Base-by-base conservation (phyloP, 2,113 vertebrate genomes). In the Silurus glanis region DNA sequence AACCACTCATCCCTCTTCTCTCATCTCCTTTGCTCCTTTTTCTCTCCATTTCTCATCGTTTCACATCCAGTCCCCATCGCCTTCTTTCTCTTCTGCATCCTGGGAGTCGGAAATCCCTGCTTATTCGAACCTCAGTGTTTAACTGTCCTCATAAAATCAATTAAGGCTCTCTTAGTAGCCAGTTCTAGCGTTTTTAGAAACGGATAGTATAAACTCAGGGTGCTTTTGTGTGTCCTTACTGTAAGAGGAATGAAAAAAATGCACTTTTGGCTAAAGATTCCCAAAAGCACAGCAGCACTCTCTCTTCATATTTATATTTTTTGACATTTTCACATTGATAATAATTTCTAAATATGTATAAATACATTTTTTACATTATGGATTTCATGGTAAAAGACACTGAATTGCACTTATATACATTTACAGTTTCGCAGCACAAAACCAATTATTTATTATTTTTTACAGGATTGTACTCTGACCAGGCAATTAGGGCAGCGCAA, bases 1-100 rank as follows among this genome's bases (percentile, higher is more conserved):
- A 92, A 89, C 90, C 72, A 47, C 90, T 91, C 89, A 87, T 56
- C 66, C 71, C 90, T 91, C 88, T 85, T 37, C 61, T 87, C 80
- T 55, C 51, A 28, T 80, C 87, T 80, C 56, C 47, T 78, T 47
- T 62, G 28, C 79, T 72, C 71, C 56, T 21, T 37, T 59, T 37
- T 37, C 37, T 49, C 67, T 75, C 72, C 37, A 2, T 75, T 47
- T 83, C 67, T 87, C 49, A 71, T 72, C n/a, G 17, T 72, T 37
- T 80, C 58, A 67, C 37, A 71, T 64, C 55, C 59, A 62, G 12
- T 7, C 67, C 37, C 80, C 5, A 64, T 17, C 62, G 9, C 59
- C 47, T 79, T 80, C 7, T 75, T 72, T 82, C 25, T 37, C 66
- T 69, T 56, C 58, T 45, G 28, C 8, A 0, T n/a, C 5, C 4